Evolutionary conservation across 2,113 vertebrate genomes (phyloP), one percentile per base, ranked within the genome.

Genomic region (Macquaria ambigua): DNA sequence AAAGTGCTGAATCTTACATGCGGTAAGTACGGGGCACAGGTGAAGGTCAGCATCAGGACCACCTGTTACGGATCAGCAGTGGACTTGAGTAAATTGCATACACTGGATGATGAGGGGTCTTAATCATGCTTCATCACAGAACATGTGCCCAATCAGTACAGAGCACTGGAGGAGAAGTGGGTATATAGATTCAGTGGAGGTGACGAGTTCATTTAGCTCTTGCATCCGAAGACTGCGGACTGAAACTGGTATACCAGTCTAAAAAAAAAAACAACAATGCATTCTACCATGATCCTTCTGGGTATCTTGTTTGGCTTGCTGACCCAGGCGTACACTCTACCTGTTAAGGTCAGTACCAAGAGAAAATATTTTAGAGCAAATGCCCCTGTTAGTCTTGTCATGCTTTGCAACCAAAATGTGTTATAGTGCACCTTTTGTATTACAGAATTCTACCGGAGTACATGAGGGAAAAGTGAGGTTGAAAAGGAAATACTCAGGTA

Each of bases 401-500:
- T 64, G 31, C 11, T 84, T 82, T 81, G 4, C 37, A 68, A 23
- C 3, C 23, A 18, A 68, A 41, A 14, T 34, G 20, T 39, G 31
- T 46, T 53, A 20, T 34, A 43, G 34, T 85, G 46, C 8, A 43
- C 5, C 28, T 86, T 48, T 78, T 82, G 28, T 25, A 18, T 83
- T 50, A 46, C 86, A 96, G 96, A 96, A 96, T 82, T 89, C 94
- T 3, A 94, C 95, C 43, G 77, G 37, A 67, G 61, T 77, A 15
- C 79, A 91, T 21, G 92, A 94, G 23, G 87, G 83, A 8, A 95
- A 89, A 77, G 28, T 82, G 20, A 91, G 95, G 61, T n/a, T 89
- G 23, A 96, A 88, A 87, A 93, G 95, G 81, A 89, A 87, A 88
- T 93, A 89, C 77, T 92, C 94, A 83, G 96, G 95, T 95, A 74